phyloP scores from a whole-genome alignment of 2,888 invertebrate species.

The Rhagophthalmus giganteus region DNA sequence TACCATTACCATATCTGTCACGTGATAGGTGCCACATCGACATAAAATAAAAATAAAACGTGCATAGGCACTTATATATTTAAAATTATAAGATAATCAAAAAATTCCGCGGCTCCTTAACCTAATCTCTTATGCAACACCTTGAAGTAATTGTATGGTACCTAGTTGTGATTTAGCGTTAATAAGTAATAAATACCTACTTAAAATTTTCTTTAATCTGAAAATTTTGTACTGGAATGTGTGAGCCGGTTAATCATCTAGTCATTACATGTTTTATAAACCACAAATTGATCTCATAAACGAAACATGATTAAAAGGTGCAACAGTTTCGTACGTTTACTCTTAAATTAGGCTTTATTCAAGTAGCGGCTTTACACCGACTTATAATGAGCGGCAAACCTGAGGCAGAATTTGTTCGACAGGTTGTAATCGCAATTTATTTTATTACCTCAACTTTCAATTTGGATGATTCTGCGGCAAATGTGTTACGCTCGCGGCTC shows the following conservation, averaged over 20 bases:
- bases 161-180: not conserved
- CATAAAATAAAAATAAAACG: no score
- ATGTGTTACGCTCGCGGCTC: conserved; percentile 15
- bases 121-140: conserved; percentile 1
- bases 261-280: conserved; percentile 6
- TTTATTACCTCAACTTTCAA: conserved; percentile 21
- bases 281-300: conserved; percentile 22
- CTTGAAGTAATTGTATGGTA: conserved; percentile 3
- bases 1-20: no score
- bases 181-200: conserved; percentile 7
- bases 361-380: conserved; percentile 20
- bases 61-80: no score
- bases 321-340: conserved; percentile 10
- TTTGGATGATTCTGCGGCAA: conserved; percentile 19
- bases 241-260: conserved; percentile 5
- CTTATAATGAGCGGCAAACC: conserved; percentile 24
- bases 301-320: conserved; percentile 23
- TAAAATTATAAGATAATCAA: no score
- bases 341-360: conserved; percentile 18
- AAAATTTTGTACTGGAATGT: conserved; percentile 10
- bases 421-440: conserved; percentile 26
- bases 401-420: conserved; percentile 11
- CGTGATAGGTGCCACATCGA: no score
- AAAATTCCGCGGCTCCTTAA: no score
- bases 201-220: conserved; percentile 15